A percentile compares a stretch with the other conserved stretches of the same genome.
Conservation (phyloP, 2,797 vertebrate species). For the Ceryle rudis region DNA sequence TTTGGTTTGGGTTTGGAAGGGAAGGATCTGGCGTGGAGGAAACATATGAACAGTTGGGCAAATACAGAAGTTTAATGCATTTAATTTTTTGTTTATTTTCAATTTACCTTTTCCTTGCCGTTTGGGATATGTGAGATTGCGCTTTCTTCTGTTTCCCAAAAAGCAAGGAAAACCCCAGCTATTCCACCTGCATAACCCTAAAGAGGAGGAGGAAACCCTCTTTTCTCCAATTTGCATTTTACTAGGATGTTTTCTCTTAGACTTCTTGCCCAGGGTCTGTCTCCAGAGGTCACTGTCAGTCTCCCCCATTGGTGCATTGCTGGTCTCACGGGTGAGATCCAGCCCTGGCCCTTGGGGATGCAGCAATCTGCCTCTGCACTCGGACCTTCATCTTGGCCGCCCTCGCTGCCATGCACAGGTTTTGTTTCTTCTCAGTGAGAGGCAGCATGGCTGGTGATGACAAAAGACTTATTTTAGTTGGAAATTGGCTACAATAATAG, state of each 20-base stretch:
- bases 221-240: conserved; percentile 16
- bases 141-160: accelerated
- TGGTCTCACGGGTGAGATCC: conserved; percentile 52
- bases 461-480: conserved; percentile 70
- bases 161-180: neutral
- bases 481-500: conserved; percentile 62
- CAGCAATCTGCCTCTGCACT: conserved; percentile 57
- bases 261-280: neutral
- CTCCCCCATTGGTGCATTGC: neutral
- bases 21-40: neutral
- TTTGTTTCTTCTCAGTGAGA: conserved; percentile 64
- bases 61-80: neutral
- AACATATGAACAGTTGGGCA: conserved; percentile 3
- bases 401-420: conserved; percentile 37
- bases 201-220: neutral
- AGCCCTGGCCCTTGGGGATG: conserved; percentile 22
- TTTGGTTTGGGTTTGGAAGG: neutral
- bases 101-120: neutral
- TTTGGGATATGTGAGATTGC: accelerated
- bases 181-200: neutral
- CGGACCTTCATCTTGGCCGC: conserved; percentile 63
- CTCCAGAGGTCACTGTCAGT: conserved; percentile 17
- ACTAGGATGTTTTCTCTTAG: conserved; percentile 10
- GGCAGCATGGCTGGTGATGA: conserved; percentile 16
- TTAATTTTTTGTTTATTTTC: neutral